Conservation (phyloP, 2,113 vertebrate species). For the Pomatorhinus ruficollis region DNA sequence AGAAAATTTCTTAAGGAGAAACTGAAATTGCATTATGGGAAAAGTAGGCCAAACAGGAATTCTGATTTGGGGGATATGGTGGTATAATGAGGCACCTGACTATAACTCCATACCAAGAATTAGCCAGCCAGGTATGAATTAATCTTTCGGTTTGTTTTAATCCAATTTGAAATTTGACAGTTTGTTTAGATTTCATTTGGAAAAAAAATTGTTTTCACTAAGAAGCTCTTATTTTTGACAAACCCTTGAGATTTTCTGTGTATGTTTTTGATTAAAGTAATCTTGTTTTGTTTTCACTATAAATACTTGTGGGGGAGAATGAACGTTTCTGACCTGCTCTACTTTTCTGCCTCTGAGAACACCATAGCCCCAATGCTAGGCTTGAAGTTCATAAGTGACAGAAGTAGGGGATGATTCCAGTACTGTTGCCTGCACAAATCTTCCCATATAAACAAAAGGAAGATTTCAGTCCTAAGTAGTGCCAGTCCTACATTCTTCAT, state of each 20-base stretch:
- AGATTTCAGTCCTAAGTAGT: slow-evolving; percentile 4
- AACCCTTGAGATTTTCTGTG: neutral
- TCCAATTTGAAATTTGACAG: slow-evolving; percentile 21
- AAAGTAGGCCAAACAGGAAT: neutral
- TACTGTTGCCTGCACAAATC: neutral
- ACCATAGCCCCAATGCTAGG: neutral
- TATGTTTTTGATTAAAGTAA: slow-evolving; percentile 50
- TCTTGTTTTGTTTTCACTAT: slow-evolving; percentile 25
- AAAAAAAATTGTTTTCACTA: neutral
- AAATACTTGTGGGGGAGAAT: slow-evolving; percentile 24
- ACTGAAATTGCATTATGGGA: neutral
- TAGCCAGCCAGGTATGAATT: neutral
- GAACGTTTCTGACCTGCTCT: slow-evolving; percentile 28
- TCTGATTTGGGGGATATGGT: neutral
- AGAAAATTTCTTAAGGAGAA: neutral
- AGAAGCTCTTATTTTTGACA: slow-evolving; percentile 7
- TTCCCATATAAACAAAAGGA: slow-evolving; percentile 18
- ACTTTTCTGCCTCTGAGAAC: neutral
- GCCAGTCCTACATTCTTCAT: slow-evolving; percentile 26
- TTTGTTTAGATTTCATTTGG: slow-evolving; percentile 16
- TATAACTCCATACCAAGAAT: neutral
- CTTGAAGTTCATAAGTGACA: neutral
- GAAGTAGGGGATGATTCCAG: neutral
- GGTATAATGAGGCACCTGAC: neutral
- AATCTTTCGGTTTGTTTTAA: slow-evolving; percentile 19